A percentile compares a stretch with the other conserved stretches of the same genome.
These are phyloP conservation scores for Axinella damicornis DNA, from an alignment of 37 sponge, comb jelly and placozoan genomes.

Conservation along the genomic window DNA sequence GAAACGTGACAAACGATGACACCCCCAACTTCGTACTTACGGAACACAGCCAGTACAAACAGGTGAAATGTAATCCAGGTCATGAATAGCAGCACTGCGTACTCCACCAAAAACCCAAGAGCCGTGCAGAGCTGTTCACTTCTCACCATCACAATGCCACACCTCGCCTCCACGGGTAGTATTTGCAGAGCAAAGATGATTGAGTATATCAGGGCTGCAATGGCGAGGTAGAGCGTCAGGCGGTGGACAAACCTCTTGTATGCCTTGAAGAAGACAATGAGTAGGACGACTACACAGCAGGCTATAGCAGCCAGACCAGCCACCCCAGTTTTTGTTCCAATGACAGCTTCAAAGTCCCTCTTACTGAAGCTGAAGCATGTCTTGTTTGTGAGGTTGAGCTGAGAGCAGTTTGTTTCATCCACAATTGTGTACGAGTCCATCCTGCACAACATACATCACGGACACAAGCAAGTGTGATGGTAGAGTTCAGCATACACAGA, in stretches of 20 bases:
- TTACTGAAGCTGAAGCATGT: too few relatives aligned
- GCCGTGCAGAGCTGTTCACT: neutral
- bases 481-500: too few relatives aligned
- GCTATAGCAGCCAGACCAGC: conserved; percentile 17
- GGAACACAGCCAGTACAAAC: conserved; percentile 13
- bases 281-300: neutral
- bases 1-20: conserved; percentile 12
- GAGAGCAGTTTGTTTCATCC: too few relatives aligned
- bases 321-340: neutral
- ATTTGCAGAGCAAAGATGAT: conserved; percentile 26
- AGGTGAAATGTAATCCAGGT: conserved; percentile 19
- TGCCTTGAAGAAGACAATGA: conserved; percentile 69
- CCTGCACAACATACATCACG: too few relatives aligned
- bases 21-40: conserved; percentile 11
- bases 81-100: conserved; percentile 21
- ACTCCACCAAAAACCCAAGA: conserved; percentile 8
- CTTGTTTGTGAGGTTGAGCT: too few relatives aligned
- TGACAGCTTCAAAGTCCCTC: too few relatives aligned
- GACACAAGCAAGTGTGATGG: too few relatives aligned
- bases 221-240: conserved; percentile 69
- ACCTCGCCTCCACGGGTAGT: neutral
- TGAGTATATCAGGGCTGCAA: conserved; percentile 46
- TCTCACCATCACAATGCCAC: neutral
- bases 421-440: too few relatives aligned
- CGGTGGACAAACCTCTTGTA: conserved; percentile 71